Evolutionary conservation across 2,797 vertebrate genomes (phyloP), one percentile per base, ranked within the genome.

Genomic region (Sebastes nivosus): DNA sequence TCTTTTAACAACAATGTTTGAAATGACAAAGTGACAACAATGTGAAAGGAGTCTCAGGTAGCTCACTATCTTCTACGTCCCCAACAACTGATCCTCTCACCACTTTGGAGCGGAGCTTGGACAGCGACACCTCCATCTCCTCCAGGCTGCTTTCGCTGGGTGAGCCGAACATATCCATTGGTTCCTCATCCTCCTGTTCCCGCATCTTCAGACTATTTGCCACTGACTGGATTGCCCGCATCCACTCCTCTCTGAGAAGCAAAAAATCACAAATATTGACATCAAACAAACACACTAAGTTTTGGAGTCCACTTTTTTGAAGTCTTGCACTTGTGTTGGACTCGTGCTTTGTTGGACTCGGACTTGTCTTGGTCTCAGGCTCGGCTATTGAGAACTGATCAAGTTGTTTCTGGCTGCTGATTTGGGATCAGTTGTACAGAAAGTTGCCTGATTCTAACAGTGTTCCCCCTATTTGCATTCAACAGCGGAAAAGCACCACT

Each of bases 151-250:
- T 89, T 71, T 97, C 95, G 0, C 87, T 93, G 1, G 95, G 94
- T 1, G 96, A 97, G 32, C 96, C 95, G 0, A 95, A 95, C 60
- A 95, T 77, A 8, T 97, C 97, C 96, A 97, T 95, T 0, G 95
- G 22, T 32, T 96, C 96, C 8, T 93, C 94, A 0, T 94, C 95
- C 0, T 95, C 90, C 10, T 95, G 94, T 50, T 93, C 90, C 46
- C 90, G 94, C 71, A 95, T 95, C 91, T 97, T 97, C 16, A 98
- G 90, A 75, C 96, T 95, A 74, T 97, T 97, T 36, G 97, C 96
- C 0, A 98, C 97, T 0, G 96, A 95, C 86, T 98, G 97, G 80
- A 98, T 98, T 13, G 97, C 95, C 25, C 90, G 88, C 89, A 97
- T 97, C 97, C 97, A 98, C 59, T 97, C 96, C 83, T 98, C 97